phyloP scores from a whole-genome alignment of 2,797 vertebrate species.

The Epinephelus coioides region DNA sequence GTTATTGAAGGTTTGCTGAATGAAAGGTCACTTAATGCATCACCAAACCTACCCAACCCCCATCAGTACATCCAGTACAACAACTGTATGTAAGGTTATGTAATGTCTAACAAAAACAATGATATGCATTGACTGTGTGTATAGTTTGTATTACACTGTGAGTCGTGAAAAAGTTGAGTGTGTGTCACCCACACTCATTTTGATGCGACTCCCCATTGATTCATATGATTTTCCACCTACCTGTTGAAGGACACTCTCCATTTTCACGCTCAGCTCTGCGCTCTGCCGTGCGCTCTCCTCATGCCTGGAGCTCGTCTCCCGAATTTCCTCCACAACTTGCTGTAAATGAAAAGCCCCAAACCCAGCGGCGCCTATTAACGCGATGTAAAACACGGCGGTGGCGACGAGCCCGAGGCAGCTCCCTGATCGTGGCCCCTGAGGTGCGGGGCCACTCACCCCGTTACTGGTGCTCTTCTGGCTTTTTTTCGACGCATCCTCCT shows the following conservation, averaged over 20 bases:
- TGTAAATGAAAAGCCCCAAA: conserved; percentile 82
- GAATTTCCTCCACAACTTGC: conserved; percentile 79
- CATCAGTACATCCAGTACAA: conserved; percentile 42
- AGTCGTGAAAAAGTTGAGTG: neutral
- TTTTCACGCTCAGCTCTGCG: conserved; percentile 65
- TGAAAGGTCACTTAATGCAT: neutral
- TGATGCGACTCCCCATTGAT: neutral
- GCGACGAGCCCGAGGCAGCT: conserved; percentile 63
- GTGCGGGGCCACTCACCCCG: conserved; percentile 52
- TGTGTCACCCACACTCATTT: neutral
- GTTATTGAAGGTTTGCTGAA: neutral
- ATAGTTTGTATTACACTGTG: fast-evolving
- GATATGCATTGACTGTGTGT: fast-evolving
- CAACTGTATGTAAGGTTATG: conserved; percentile 17
- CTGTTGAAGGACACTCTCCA: conserved; percentile 83
- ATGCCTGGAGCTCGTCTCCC: conserved; percentile 53
- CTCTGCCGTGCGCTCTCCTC: conserved; percentile 68
- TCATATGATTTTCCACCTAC: conserved; percentile 58
- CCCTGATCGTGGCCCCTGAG: conserved; percentile 63
- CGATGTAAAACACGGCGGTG: conserved; percentile 73
- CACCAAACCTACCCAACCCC: conserved; percentile 32
- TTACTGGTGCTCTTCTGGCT: conserved; percentile 70
- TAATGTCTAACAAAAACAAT: conserved; percentile 20
- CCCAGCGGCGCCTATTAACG: conserved; percentile 75
- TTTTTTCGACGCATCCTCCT: conserved; percentile 79